phyloP scores from a whole-genome alignment of 1,140 invertebrate species.

The Cryptotermes secundus region DNA sequence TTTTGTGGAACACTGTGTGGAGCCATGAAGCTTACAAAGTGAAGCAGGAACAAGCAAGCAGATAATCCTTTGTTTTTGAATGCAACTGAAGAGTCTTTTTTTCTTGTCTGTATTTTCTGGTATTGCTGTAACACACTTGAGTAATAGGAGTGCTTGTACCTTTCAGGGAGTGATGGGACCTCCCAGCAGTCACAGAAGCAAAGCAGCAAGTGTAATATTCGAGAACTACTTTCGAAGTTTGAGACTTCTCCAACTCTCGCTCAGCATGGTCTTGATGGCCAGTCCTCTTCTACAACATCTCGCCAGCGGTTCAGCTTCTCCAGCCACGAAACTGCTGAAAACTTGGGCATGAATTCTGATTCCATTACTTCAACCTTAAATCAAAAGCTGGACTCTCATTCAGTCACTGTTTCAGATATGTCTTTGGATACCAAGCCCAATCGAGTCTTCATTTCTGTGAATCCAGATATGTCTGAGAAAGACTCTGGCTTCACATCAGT shows the following conservation, averaged over 20 bases:
- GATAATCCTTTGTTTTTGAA: background rate
- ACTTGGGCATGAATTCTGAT: background rate
- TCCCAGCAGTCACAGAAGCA: constrained; percentile 41
- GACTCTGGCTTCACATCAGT: background rate
- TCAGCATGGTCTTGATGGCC: constrained; percentile 20
- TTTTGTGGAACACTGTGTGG: too few relatives aligned
- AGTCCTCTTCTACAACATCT: background rate
- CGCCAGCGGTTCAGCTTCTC: background rate
- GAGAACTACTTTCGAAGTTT: constrained; percentile 49
- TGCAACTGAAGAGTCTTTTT: too few relatives aligned
- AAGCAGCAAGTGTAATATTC: constrained; percentile 42
- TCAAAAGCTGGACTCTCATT: background rate
- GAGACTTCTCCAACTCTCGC: constrained; percentile 38
- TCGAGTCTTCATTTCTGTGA: background rate
- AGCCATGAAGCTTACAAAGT: background rate
- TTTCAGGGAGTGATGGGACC: background rate
- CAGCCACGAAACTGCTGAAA: too few relatives aligned
- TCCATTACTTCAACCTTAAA: background rate
- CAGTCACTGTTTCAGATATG: background rate
- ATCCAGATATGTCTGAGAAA: background rate
- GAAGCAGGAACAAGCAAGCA: background rate
- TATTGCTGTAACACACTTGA: too few relatives aligned
- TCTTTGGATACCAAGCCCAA: background rate
- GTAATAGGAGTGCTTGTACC: too few relatives aligned
- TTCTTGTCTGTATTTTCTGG: too few relatives aligned